Percentiles rank a stretch among this genome's conserved stretches.
These are phyloP conservation scores for Malthinus seriepunctatus DNA, from an alignment of 2,888 invertebrate species.

Conservation along the genomic window DNA sequence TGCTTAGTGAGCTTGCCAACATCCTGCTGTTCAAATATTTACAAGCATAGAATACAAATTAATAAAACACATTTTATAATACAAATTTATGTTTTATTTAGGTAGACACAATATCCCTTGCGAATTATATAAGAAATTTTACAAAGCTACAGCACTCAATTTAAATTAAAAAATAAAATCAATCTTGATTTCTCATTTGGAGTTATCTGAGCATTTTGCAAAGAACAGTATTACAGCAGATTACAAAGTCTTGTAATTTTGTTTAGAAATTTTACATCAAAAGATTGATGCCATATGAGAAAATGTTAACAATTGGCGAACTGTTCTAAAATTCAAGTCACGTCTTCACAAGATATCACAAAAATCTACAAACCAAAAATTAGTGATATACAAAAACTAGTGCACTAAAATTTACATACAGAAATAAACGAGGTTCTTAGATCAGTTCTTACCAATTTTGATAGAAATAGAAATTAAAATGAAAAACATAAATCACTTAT, in stretches of 20 bases:
- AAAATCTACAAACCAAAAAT: slow-evolving; percentile 33
- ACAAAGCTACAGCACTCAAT: slow-evolving; percentile 64
- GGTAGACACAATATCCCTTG: slow-evolving; percentile 73
- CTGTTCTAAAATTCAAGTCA: slow-evolving; percentile 24
- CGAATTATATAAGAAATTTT: slow-evolving; percentile 69
- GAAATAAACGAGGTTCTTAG: slow-evolving; percentile 33
- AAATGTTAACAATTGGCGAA: slow-evolving; percentile 46
- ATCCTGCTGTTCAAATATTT: slow-evolving; percentile 17
- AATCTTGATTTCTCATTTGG: slow-evolving; percentile 28
- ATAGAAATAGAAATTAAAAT: slow-evolving; percentile 18
- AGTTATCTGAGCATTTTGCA: slow-evolving; percentile 52
- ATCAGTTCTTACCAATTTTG: slow-evolving; percentile 46
- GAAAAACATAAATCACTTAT: slow-evolving; percentile 17
- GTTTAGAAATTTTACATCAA: slow-evolving; percentile 26
- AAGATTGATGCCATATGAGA: slow-evolving; percentile 27
- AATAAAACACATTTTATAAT: slow-evolving; percentile 57
- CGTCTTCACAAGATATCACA: slow-evolving; percentile 42
- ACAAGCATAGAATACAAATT: slow-evolving; percentile 28
- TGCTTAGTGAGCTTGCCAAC: slow-evolving; percentile 13
- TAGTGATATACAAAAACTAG: slow-evolving; percentile 41
- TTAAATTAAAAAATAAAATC: slow-evolving; percentile 45
- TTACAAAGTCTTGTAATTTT: slow-evolving; percentile 30
- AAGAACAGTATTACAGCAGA: slow-evolving; percentile 48
- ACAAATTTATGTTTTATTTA: slow-evolving; percentile 68
- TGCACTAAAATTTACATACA: slow-evolving; percentile 37